Conservation (phyloP, 1,140 invertebrate species). For the Pogonognathellus flavescens region DNA sequence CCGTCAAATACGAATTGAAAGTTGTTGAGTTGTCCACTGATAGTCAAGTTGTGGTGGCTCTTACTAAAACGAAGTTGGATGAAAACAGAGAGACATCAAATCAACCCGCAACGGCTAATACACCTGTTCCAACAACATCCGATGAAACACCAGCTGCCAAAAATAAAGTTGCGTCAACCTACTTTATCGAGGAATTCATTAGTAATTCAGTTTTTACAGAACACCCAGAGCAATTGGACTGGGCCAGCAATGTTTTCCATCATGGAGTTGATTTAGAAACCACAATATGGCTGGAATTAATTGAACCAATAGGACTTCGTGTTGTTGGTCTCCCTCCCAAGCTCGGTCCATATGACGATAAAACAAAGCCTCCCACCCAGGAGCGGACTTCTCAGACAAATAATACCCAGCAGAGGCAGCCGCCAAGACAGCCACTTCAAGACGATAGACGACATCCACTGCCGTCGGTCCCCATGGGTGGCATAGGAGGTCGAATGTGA, state of each 20-base stretch:
- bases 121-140: background rate
- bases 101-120: background rate
- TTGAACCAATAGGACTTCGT: conserved; percentile 57
- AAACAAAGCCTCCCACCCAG: background rate
- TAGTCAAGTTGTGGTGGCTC: conserved; percentile 47
- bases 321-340: conserved; percentile 57
- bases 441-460: conserved; percentile 8
- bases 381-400: background rate
- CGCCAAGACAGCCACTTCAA: conserved; percentile 3
- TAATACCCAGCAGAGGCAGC: background rate
- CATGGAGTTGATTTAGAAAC: conserved; percentile 52
- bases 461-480: background rate
- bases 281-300: conserved; percentile 54
- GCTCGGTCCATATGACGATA: conserved; percentile 58
- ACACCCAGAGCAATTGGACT: background rate
- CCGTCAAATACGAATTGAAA: conserved; percentile 55
- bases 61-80: background rate
- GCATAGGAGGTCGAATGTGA: conserved; percentile 18
- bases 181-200: conserved; percentile 52
- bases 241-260: conserved; percentile 8
- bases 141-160: background rate
- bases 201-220: background rate
- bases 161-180: conserved; percentile 52
- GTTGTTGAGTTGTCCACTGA: conserved; percentile 57
- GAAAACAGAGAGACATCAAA: conserved; percentile 3